Evolutionary conservation across 2,797 vertebrate species (phyloP), one percentile per base, ranked within the genome.

Genomic region (Gallinago stenura): DNA sequence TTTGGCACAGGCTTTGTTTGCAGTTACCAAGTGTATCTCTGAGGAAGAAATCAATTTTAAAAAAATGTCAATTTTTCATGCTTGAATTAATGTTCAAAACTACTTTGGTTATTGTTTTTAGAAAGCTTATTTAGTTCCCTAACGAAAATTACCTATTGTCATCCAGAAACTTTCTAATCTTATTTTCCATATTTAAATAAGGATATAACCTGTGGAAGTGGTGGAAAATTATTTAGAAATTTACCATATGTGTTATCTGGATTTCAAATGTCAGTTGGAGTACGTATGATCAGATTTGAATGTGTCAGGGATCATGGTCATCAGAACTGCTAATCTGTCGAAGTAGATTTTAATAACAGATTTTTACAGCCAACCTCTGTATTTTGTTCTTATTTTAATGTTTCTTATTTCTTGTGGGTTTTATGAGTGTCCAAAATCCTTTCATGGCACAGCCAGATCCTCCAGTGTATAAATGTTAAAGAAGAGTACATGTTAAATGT

Each of bases 21-120:
- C 37, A 30, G 10, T 73, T 85, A 60, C 10, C 31, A 45, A 80
- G 41, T 50, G 1, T 31, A 39, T 53, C 12, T 53, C 28, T 33
- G 57, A 71, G 33, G 17, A 71, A 66, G 21, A 93, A 93, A 78
- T 35, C 0, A 41, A 2, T 31, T 75, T 66, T 7, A 2, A 2
- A 1, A 12, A 41, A 28, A 68, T 9, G 9, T 25, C 15, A 15
- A 4, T 51, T 58, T 70, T 56, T 12, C 2, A 1, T 5, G 0
- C n/a, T 60, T 79, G 19, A 25, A 56, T 46, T 80, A 8, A 25
- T 66, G 10, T 56, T 83, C 78, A 66, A 14, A 69, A 37, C 18
- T 76, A 16, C 51, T 92, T 37, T 31, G n/a, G 12, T 21, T 81
- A 39, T 50, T 69, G 12, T 22, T 78, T 90, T 83, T 62, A 72